These are phyloP conservation scores for Augiades crinisus DNA, from an alignment of 2,888 invertebrate genomes.

Conservation along the genomic window DNA sequence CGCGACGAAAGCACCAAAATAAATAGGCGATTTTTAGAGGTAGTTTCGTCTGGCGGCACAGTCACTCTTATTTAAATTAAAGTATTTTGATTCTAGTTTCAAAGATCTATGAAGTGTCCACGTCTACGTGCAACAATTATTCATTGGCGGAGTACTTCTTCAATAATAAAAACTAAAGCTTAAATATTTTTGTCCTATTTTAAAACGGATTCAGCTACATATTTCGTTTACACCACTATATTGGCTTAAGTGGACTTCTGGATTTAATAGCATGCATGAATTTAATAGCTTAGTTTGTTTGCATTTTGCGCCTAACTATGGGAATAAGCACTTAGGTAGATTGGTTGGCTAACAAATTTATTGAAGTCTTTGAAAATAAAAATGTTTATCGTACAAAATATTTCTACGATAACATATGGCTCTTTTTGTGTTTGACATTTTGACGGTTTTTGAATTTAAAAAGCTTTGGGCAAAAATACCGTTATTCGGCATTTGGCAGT, in stretches of 20 bases:
- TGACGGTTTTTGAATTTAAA: constrained; percentile 17
- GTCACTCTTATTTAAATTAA: too few species aligned
- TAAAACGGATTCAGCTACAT: constrained; percentile 2
- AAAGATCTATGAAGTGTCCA: too few species aligned
- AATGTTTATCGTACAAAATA: background rate
- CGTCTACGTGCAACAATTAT: too few species aligned
- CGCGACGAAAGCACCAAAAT: background rate
- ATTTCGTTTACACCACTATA: background rate
- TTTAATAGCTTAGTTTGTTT: background rate
- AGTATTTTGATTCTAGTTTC: too few species aligned
- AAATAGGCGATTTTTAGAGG: background rate
- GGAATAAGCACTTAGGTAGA: background rate
- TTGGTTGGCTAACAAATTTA: background rate
- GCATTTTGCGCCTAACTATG: background rate
- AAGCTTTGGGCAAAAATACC: constrained; percentile 22
- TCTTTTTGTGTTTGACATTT: constrained; percentile 6
- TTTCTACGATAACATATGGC: background rate
- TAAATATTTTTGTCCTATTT: constrained; percentile 7
- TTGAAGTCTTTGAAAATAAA: constrained; percentile 1
- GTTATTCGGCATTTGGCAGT: constrained; percentile 25
- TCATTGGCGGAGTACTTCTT: too few species aligned
- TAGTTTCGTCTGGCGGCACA: too few species aligned
- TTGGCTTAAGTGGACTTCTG: background rate
- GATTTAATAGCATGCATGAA: background rate
- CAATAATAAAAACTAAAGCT: too few species aligned